Base-by-base conservation (phyloP, 2,888 invertebrate species). In the Opisthograptis luteolata region DNA sequence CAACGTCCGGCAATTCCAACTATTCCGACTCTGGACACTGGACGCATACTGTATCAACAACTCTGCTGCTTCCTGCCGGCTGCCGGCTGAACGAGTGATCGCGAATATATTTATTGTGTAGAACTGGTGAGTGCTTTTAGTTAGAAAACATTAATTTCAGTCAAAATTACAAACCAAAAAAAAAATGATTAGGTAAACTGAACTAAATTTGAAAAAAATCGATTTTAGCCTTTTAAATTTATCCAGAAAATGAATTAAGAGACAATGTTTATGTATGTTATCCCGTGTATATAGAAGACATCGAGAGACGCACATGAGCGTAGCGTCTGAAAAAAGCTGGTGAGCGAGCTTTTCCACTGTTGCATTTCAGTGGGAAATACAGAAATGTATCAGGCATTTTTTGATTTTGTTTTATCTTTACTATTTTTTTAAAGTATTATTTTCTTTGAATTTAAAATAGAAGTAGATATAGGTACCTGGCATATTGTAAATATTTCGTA, bases 1-100 rank as follows among this genome's bases (percentile, higher is more conserved):
- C 73, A 83, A 90, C 90, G 90, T 79, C 79, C 83, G 76, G 76
- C 73, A 70, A 73, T 69, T 61, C 60, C 63, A 65, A 62, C 41
- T 31, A 48, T 34, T 27, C 31, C 15, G 15, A 46, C 13, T 80
- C 81, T 86, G 84, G 79, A 72, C 58, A 68, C 45, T 66, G 44
- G 44, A 44, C 50, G 28, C 35, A 63, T 59, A 66, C 70, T 75
- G 67, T 68, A 75, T 71, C 74, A 64, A 78, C 68, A 64, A 67
- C 68, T 68, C 70, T 66, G 51, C 66, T 68, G 64, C 62, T 68
- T 64, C 62, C 64, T 40, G 34, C 35, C 46, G 39, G 34, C 69
- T 67, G 67, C 69, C 69, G 68, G 67, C 70, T 74, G 73, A 72
- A 70, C 69, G 73, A 73, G 76, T 78, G 77, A 66, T 76, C 79